Evolutionary conservation across 2,797 vertebrate species (phyloP).

Genomic region (Aselliscus stoliczkanus): DNA sequence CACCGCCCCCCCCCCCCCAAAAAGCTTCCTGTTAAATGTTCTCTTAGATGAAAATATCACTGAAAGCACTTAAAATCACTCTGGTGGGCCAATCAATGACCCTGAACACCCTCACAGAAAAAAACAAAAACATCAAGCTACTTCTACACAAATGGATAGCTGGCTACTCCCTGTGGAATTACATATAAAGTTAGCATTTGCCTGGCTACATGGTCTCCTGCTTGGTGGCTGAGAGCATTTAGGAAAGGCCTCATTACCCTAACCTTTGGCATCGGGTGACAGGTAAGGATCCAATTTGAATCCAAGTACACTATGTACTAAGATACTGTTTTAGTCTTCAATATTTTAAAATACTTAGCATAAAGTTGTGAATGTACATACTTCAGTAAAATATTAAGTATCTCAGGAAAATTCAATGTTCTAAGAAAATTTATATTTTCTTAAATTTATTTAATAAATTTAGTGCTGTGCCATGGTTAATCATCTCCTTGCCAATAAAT

Average conservation of each 20-base stretch:
- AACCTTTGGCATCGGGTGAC: not conserved
- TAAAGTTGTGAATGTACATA: not conserved
- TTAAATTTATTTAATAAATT: not conserved
- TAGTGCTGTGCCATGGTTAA: not conserved
- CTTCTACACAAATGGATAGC: not conserved
- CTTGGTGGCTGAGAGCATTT: not conserved
- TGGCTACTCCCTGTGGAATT: not conserved
- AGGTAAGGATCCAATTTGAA: not conserved
- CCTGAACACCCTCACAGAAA: not conserved
- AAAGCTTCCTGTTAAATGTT: not conserved
- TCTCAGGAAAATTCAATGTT: not conserved
- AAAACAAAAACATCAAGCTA: constrained; percentile 1
- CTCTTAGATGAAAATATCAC: constrained; percentile 35
- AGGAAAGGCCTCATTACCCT: not conserved
- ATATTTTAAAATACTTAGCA: not conserved
- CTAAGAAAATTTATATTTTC: not conserved
- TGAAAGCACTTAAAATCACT: constrained; percentile 36
- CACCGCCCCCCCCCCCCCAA: no score
- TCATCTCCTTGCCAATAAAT: not conserved
- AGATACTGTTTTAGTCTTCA: not conserved
- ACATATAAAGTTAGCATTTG: not conserved
- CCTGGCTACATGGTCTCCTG: not conserved
- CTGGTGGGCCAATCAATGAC: not conserved
- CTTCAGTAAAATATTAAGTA: not conserved
- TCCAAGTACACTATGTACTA: not conserved